Evolutionary conservation across 2,888 invertebrate species (phyloP), one percentile per base, ranked within the genome.

Genomic region (Gisinianus flammeolus): DNA sequence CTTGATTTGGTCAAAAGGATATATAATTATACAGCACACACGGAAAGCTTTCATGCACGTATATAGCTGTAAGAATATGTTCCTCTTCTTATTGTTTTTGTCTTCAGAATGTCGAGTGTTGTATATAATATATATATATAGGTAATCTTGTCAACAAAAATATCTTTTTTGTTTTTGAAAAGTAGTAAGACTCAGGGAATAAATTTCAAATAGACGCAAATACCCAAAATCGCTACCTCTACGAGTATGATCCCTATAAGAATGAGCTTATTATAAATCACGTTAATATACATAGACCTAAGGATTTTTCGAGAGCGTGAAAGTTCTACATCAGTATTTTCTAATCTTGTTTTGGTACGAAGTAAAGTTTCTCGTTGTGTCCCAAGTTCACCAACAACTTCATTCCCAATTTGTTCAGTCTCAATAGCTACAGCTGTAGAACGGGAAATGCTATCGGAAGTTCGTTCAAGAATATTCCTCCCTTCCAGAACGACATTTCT

Each of bases 371-470:
- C 94, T 76, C 94, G 87, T 87, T 95, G 95, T 79, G 90, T 90
- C 1, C 91, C 91, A 54, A 95, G 87, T 84, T 95, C 94, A 0
- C 91, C 90, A 8, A 95, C 89, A 0, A 94, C 93, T 86, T 92
- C 92, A 0, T 91, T 90, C 6, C 94, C 94, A 81, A 94, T 90
- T 85, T 91, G 90, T 87, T 95, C 95, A 0, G 93, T 94, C 88
- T 95, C 94, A 2, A 92, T 89, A 0, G 94, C 93, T 67, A 93
- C 90, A 10, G 73, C 91, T 82, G 92, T 92, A 0, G 93, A 92
- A 76, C 93, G 88, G 0, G 90, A 90, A 12, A 93, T 88, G 82
- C 91, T 92, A 79, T 90, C 89, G 0, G 90, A 88, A 0, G 92
- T 91, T 71, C 92, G 87, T 84, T 91, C 90, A 67, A 92, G 85